Base-by-base conservation (phyloP, 2,113 vertebrate genomes). In the Panthera leo region DNA sequence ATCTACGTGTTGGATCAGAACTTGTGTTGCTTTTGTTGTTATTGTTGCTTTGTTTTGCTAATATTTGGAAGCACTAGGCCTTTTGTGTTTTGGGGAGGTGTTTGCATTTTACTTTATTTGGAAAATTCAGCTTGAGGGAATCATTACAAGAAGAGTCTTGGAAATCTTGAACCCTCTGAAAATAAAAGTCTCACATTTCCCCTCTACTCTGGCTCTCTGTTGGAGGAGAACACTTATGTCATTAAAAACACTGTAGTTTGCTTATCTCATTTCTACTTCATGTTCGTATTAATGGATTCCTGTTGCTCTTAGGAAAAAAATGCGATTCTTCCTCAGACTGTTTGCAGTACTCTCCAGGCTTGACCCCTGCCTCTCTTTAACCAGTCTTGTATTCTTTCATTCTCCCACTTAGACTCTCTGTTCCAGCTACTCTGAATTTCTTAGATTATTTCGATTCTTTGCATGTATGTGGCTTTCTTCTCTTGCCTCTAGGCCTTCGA, bases 91-190 rank as follows among this genome's bases (percentile, higher is more conserved):
- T 34, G 21, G 36, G 16, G 51, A 11, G 36, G 6, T 53, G 63
- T 94, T 93, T 85, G 39, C 58, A 63, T 80, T 95, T 95, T 68
- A 21, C 67, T 94, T 88, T 93, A 80, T 95, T 96, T 96, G 89
- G 39, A 86, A 96, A 75, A 78, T 87, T 34, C 75, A 79, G 67
- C 53, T 86, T 92, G 86, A 96, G 42, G 83, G 45, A 94, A 21
- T 79, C 76, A 36, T 95, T 85, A 8, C 53, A 75, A 75, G 76
- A 85, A 85, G 21, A 83, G 42, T 76, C 31, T 93, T 91, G 23
- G 88, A 90, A 95, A 21, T 27, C 58, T 78, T 73, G 82, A 84
- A 42, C 42, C 79, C 73, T 89, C 61, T 67, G 31, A 80, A 96
- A 95, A 86, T 76, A 34, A 94, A 76, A 79, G 45, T 55, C 51